A percentile compares a stretch with the other conserved stretches of the same genome.
Conservation (phyloP, 2,888 invertebrate species). For the Drosophila longiperda region DNA sequence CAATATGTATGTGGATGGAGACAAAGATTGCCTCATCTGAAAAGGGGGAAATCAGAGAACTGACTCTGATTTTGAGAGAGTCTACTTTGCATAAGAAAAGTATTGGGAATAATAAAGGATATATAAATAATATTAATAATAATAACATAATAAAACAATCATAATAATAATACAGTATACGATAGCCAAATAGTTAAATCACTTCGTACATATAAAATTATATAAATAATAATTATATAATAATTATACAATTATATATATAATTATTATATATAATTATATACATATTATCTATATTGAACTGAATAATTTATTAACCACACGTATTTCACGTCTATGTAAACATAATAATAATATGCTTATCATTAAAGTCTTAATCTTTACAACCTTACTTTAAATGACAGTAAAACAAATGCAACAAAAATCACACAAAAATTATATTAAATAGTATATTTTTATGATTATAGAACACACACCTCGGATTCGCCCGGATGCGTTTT, state of each 20-base stretch:
- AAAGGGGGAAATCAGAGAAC: neutral
- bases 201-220: neutral
- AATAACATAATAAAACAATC: neutral
- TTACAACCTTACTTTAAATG: neutral
- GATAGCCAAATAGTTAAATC: neutral
- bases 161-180: neutral
- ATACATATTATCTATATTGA: neutral
- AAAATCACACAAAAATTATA: neutral
- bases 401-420: neutral
- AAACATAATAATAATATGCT: neutral
- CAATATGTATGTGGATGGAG: neutral
- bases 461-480: constrained; percentile 76
- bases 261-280: neutral
- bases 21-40: neutral
- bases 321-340: constrained; percentile 17
- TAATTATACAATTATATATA: too few species aligned
- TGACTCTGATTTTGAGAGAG: neutral
- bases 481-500: constrained; percentile 78
- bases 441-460: neutral
- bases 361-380: neutral
- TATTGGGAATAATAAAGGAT: neutral
- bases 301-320: neutral
- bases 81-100: neutral
- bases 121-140: neutral
- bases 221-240: too few species aligned